A percentile compares a stretch with the other conserved stretches of the same genome.
Evolutionary conservation across 2,888 invertebrate species (phyloP).

Genomic region (Drosophila aldrichi): DNA sequence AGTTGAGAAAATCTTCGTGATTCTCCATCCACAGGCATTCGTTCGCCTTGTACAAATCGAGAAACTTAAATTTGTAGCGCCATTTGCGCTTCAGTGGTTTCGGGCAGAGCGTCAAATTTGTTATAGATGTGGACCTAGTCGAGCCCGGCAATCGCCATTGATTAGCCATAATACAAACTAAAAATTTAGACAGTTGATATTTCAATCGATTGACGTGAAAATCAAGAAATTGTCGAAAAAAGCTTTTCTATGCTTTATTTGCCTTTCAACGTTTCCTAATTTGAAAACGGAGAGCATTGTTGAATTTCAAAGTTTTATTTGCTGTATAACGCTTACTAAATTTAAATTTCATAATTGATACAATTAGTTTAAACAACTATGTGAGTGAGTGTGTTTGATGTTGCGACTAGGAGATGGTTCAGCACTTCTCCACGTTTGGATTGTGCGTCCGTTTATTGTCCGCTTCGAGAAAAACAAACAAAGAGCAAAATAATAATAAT

Average conservation of each 20-base stretch:
- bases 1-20: conserved; percentile 57
- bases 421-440: conserved; percentile 9
- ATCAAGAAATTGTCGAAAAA: not conserved
- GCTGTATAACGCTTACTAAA: conserved; percentile 38
- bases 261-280: conserved; percentile 23
- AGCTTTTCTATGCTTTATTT: conserved; percentile 30
- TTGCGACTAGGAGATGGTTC: not conserved
- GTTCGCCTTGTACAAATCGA: conserved; percentile 51
- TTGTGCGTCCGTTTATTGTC: conserved; percentile 58
- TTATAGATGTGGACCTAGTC: not conserved
- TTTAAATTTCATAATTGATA: conserved; percentile 59
- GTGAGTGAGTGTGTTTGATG: conserved; percentile 7
- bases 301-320: conserved; percentile 30
- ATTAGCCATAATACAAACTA: conserved; percentile 8
- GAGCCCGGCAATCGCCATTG: not conserved
- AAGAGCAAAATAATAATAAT: conserved; percentile 21
- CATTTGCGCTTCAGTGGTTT: not conserved
- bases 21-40: conserved; percentile 65
- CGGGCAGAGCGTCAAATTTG: not conserved
- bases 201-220: conserved; percentile 7
- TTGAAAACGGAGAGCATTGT: too few relatives aligned
- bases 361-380: conserved; percentile 52
- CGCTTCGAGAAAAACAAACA: conserved; percentile 32
- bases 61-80: conserved; percentile 40
- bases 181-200: conserved; percentile 12